These are phyloP conservation scores for Embidobia sp. DNA, from an alignment of 2,888 invertebrate genomes.

Conservation along the genomic window DNA sequence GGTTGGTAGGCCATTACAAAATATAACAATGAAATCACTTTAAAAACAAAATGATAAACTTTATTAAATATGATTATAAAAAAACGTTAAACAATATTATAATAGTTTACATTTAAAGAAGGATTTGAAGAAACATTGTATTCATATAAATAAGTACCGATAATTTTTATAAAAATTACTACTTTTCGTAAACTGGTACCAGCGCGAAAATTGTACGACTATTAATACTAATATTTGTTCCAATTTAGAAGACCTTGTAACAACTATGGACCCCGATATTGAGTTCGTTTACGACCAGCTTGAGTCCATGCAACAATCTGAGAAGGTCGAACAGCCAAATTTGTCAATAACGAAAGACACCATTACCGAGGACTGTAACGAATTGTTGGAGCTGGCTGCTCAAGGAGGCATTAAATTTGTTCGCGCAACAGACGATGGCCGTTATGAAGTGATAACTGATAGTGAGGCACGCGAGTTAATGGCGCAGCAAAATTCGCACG, in stretches of 20 bases:
- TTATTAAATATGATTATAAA: too few species aligned
- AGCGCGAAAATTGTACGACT: too few species aligned
- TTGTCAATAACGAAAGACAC: constrained; percentile 31
- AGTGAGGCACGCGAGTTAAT: constrained; percentile 80
- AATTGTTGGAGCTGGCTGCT: constrained; percentile 79
- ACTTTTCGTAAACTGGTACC: too few species aligned
- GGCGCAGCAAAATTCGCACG: constrained; percentile 78
- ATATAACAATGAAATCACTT: too few species aligned
- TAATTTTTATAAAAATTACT: too few species aligned
- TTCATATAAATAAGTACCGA: too few species aligned
- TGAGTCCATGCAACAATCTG: constrained; percentile 16
- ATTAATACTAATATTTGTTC: constrained; percentile 2
- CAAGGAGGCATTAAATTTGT: constrained; percentile 81
- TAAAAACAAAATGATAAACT: too few species aligned
- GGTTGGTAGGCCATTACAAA: too few species aligned
- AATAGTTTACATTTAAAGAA: too few species aligned
- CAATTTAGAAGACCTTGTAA: constrained; percentile 30
- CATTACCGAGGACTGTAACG: constrained; percentile 76
- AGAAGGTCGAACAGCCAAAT: constrained; percentile 31
- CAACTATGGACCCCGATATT: constrained; percentile 54
- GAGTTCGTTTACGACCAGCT: constrained; percentile 54
- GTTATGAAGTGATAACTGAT: constrained; percentile 80
- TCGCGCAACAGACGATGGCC: constrained; percentile 80
- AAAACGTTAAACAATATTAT: too few species aligned
- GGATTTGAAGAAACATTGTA: too few species aligned